Evolutionary conservation across 2,888 invertebrate species (phyloP), one percentile per base, ranked within the genome.

Genomic region (Xestia ashworthii): DNA sequence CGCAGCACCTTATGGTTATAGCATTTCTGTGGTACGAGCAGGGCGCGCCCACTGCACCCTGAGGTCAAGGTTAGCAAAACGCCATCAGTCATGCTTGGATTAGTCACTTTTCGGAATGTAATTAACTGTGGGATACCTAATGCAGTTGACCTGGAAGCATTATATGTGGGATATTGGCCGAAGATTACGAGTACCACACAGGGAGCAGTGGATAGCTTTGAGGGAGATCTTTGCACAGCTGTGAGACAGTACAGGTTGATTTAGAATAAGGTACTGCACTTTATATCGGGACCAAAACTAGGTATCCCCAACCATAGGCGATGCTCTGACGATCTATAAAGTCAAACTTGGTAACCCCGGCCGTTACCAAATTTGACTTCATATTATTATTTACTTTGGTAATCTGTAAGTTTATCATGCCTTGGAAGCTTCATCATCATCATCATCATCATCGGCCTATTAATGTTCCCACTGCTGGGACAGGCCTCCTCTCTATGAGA

Each of bases 41-140:
- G 41, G 85, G 77, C 66, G 71, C 46, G 74, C 74, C 85, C 32
- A 44, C 83, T 85, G 83, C 85, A 86, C 81, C 82, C 73, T 14
- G 41, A 44, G 58, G 77, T 78, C 84, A 85, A 48, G 83, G 85
- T 48, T 64, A 32, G 5, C 25, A n/a, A 58, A 74, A 62, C 53
- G 66, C 53, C 41, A 65, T 12, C 55, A 58, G 55, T 25, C 32
- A 50, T 22, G 41, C 74, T 74, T 55, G 44, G n/a, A 38, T 72
- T 44, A 55, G 16, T 44, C n/a, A 44, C n/a, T 55, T 55, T 44
- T 44, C 8, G 1, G 41, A 41, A 19, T 53, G 12, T 32, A 32
- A 53, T 55, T 32, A 32, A 44, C 32, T 44, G 22, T n/a, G 5
- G 38, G 19, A 2, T 16, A 41, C 5, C 11, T 41, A 71, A 9